phyloP scores from a whole-genome alignment of 2,888 invertebrate species.

The Palloptera scutellata region DNA sequence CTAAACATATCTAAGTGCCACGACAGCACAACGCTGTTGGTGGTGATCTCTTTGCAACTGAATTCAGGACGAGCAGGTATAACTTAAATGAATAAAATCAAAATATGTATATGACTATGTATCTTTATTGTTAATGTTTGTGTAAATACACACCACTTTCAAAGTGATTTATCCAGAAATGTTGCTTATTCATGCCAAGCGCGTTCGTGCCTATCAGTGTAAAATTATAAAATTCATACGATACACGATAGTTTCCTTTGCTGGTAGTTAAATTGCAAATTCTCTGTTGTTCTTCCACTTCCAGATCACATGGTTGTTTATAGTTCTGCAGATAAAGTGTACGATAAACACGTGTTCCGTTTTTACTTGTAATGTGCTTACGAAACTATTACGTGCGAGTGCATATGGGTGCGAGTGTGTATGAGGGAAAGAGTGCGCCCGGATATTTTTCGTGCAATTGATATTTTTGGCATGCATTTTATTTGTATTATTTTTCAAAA shows the following conservation, averaged over 20 bases:
- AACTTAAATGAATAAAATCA: conserved; percentile 36
- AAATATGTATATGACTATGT: background rate
- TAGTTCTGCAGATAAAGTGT: conserved; percentile 49
- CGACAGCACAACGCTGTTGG: conserved; percentile 41
- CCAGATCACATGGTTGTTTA: conserved; percentile 38
- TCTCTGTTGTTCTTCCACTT: conserved; percentile 39
- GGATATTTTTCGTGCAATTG: conserved; percentile 10
- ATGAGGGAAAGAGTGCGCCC: background rate
- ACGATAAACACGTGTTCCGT: conserved; percentile 41
- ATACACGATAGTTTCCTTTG: conserved; percentile 39
- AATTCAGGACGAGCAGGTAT: conserved; percentile 46
- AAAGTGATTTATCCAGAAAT: conserved; percentile 71
- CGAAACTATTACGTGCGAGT: conserved; percentile 33
- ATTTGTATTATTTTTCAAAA: no score
- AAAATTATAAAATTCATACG: conserved; percentile 66
- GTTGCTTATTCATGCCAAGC: conserved; percentile 68
- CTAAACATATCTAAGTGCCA: conserved; percentile 46
- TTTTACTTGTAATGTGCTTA: conserved; percentile 31
- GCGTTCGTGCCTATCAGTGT: conserved; percentile 69
- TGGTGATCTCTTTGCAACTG: conserved; percentile 41
- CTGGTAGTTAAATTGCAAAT: conserved; percentile 45
- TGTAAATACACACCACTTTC: conserved; percentile 46
- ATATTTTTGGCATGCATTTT: conserved; percentile 15
- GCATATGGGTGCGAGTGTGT: conserved; percentile 14
- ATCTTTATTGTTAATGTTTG: no score